Evolutionary conservation across 1,140 invertebrate species (phyloP).

Genomic region (Condylostylus longicornis): DNA sequence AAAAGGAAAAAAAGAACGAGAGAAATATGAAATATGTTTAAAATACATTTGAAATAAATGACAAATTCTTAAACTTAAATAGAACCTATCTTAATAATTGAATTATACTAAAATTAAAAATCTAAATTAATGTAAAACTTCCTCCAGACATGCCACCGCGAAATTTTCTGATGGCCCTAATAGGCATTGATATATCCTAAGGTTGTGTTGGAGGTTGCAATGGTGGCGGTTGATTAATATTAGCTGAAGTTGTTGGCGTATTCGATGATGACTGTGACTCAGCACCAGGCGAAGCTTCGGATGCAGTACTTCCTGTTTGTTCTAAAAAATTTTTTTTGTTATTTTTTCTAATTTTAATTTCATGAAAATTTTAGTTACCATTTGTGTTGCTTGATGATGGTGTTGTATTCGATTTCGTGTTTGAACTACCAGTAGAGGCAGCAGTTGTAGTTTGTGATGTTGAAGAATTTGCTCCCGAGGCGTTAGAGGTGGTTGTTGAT

Average conservation of each 20-base stretch:
- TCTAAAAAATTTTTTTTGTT: constrained; percentile 4
- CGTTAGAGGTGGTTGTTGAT: neutral
- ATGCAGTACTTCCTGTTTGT: neutral
- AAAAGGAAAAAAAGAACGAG: too few relatives aligned
- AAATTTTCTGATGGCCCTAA: too few relatives aligned
- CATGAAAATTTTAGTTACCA: neutral
- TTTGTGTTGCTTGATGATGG: neutral
- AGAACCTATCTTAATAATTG: too few relatives aligned
- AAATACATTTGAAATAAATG: too few relatives aligned
- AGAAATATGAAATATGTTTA: too few relatives aligned
- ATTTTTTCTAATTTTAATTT: neutral
- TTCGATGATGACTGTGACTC: constrained; percentile 7
- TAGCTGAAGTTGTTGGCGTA: constrained; percentile 17
- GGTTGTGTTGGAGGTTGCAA: too few relatives aligned
- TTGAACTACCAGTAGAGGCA: neutral
- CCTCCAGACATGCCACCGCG: too few relatives aligned
- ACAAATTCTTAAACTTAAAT: too few relatives aligned
- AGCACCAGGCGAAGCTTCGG: neutral
- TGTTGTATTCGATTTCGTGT: neutral
- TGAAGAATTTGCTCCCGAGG: neutral
- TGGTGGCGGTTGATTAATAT: constrained; percentile 10
- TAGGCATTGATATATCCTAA: too few relatives aligned
- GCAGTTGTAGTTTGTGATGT: neutral
- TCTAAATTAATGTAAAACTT: too few relatives aligned
- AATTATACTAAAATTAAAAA: too few relatives aligned